Conservation (phyloP, 2,113 vertebrate genomes). For the Ailuropoda melanoleuca region DNA sequence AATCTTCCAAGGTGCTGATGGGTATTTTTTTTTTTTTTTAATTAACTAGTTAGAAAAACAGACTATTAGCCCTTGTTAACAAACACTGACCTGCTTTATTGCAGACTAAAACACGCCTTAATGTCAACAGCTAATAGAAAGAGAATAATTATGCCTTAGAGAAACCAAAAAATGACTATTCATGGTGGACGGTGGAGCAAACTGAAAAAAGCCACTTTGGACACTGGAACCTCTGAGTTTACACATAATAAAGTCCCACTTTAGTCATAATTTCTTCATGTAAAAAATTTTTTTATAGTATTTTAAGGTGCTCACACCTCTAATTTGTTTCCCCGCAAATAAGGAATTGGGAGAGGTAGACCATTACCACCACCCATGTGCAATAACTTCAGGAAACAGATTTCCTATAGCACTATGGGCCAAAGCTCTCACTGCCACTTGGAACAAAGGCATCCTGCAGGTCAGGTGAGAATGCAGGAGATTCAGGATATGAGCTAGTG, state of each 20-base stretch:
- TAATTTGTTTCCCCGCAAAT: not conserved
- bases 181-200: not conserved
- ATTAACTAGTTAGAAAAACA: conserved; percentile 12
- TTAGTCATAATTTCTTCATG: not conserved
- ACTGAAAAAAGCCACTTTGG: not conserved
- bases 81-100: conserved; percentile 3
- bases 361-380: not conserved
- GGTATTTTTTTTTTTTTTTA: not conserved
- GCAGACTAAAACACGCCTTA: not conserved
- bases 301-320: not conserved
- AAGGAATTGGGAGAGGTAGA: not conserved
- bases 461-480: not conserved
- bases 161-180: not conserved
- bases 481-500: not conserved
- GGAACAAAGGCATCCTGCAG: not conserved
- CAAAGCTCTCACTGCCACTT: not conserved
- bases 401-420: not conserved
- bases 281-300: not conserved
- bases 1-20: not conserved
- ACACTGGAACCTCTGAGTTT: not conserved
- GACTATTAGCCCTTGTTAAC: not conserved
- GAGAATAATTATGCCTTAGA: conserved; percentile 8
- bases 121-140: not conserved
- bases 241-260: not conserved
- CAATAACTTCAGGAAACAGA: not conserved